Conservation (phyloP, 2,888 invertebrate species). For the Caenorhabditis virilis region DNA sequence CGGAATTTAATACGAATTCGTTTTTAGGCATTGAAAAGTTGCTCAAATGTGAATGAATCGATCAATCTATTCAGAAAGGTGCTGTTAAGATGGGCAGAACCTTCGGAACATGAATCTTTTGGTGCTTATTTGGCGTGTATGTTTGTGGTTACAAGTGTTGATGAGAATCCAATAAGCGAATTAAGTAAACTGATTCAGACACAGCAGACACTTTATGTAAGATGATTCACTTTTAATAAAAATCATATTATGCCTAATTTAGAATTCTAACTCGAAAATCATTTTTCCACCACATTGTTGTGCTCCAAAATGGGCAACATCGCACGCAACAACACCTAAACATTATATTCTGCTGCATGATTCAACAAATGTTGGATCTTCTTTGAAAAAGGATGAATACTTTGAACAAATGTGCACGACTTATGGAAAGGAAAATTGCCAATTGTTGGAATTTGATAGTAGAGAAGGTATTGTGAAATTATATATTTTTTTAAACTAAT, state of each 20-base stretch:
- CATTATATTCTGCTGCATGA: conserved; percentile 88
- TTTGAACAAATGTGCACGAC: conserved; percentile 85
- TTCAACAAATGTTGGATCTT: conserved; percentile 70
- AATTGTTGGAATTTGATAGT: conserved; percentile 69
- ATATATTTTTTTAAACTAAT: not conserved
- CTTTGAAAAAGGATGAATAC: conserved; percentile 71
- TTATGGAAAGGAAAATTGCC: conserved; percentile 86
- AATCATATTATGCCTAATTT: conserved; percentile 4
- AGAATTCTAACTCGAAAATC: conserved; percentile 51
- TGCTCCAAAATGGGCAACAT: conserved; percentile 70
- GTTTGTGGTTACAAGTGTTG: conserved; percentile 73
- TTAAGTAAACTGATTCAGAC: conserved; percentile 80
- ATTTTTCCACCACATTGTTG: conserved; percentile 58
- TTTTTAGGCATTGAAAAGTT: conserved; percentile 36
- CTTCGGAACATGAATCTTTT: conserved; percentile 90
- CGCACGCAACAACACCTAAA: conserved; percentile 78
- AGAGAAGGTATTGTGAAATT: conserved; percentile 9
- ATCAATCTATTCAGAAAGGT: conserved; percentile 23
- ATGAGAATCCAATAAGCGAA: conserved; percentile 78
- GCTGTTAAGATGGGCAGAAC: conserved; percentile 39
- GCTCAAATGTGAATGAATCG: conserved; percentile 13
- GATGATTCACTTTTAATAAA: conserved; percentile 3
- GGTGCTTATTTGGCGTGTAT: conserved; percentile 73
- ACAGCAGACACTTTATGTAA: conserved; percentile 78
- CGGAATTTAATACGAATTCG: not conserved